Evolutionary conservation across 2,888 invertebrate genomes (phyloP).

Genomic region (Bibio marci): DNA sequence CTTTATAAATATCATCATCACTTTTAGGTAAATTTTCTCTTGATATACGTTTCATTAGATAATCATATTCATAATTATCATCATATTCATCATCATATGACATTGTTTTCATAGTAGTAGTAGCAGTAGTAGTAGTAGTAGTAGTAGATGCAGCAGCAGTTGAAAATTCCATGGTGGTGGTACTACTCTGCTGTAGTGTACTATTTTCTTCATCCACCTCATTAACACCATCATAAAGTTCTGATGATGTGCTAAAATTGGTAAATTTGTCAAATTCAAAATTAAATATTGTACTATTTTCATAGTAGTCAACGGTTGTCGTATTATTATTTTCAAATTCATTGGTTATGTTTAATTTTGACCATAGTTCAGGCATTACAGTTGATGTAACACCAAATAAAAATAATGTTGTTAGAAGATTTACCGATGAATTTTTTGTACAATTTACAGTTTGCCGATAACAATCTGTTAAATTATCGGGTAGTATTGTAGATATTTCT

Average conservation of each 20-base stretch:
- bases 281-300: neutral
- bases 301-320: slow-evolving; percentile 1
- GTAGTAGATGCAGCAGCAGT: neutral
- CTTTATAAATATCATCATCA: neutral
- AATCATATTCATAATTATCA: neutral
- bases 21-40: too few relatives aligned
- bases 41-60: too few relatives aligned
- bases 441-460: slow-evolving; percentile 24
- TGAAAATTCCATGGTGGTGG: neutral
- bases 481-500: neutral
- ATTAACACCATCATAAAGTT: too few relatives aligned
- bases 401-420: slow-evolving; percentile 25
- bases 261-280: neutral
- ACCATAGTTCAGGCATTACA: slow-evolving; percentile 10
- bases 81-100: neutral
- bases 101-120: neutral
- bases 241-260: too few relatives aligned
- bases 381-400: slow-evolving; percentile 27
- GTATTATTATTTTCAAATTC: slow-evolving; percentile 3
- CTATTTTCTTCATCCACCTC: too few relatives aligned
- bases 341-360: slow-evolving; percentile 8
- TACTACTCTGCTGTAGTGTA: too few relatives aligned
- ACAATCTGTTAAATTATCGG: slow-evolving; percentile 13
- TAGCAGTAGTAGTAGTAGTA: neutral
- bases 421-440: slow-evolving; percentile 18